These are phyloP conservation scores for Baronia brevicornis DNA, from an alignment of 2,888 invertebrate genomes.

Conservation along the genomic window DNA sequence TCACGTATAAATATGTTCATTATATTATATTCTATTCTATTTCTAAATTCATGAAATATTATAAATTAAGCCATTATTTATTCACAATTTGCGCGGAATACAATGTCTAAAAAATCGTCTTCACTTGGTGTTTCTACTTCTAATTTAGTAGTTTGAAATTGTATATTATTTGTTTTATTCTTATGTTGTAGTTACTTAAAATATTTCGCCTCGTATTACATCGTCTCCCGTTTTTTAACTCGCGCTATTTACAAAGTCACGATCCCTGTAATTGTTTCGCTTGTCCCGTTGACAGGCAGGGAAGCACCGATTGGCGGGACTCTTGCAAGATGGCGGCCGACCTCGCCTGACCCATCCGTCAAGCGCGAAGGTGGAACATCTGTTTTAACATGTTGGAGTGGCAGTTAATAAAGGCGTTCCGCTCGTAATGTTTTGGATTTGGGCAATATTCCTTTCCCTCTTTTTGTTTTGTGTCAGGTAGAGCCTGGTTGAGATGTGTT, in stretches of 20 bases:
- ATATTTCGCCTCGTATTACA: conserved; percentile 49
- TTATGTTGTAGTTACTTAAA: conserved; percentile 19
- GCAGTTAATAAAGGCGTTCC: conserved; percentile 57
- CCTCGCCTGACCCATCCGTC: conserved; percentile 69
- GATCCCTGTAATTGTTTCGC: conserved; percentile 62
- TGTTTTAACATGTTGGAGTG: conserved; percentile 65
- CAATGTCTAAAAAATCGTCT: no score
- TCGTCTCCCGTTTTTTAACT: conserved; percentile 33
- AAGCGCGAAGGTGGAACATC: conserved; percentile 65
- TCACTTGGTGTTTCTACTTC: no score
- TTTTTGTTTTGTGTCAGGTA: neutral
- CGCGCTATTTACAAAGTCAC: conserved; percentile 50
- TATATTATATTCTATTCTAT: no score
- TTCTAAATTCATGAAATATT: no score
- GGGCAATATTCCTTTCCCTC: conserved; percentile 11
- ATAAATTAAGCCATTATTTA: no score
- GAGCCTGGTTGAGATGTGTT: neutral
- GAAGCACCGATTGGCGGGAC: conserved; percentile 58
- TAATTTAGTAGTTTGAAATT: no score
- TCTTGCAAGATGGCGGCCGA: conserved; percentile 63
- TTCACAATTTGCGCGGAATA: no score
- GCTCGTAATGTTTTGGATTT: conserved; percentile 38
- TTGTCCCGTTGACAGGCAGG: conserved; percentile 54
- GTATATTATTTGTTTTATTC: neutral
- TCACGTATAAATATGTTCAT: no score